These are phyloP conservation scores for Zonitis immaculata DNA, from an alignment of 2,888 invertebrate species.

Conservation along the genomic window DNA sequence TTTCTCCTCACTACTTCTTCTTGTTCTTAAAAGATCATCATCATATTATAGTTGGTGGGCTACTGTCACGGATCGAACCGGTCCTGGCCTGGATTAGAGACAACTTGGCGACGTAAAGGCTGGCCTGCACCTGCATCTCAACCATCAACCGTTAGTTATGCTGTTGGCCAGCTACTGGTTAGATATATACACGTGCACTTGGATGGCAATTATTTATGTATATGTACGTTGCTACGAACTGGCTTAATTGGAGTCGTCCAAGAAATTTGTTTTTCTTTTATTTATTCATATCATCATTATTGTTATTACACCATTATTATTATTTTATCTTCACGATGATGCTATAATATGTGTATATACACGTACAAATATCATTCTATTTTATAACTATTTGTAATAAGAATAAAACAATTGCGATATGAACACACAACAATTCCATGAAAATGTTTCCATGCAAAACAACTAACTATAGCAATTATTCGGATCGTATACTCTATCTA, in stretches of 20 bases:
- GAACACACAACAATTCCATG: background rate
- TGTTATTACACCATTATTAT: background rate
- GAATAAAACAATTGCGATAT: background rate
- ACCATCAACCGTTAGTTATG: slow-evolving; percentile 19
- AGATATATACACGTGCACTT: slow-evolving; percentile 21
- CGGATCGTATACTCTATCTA: background rate
- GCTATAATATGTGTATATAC: no score
- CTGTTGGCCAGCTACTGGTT: slow-evolving; percentile 19
- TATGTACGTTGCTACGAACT: slow-evolving; percentile 9
- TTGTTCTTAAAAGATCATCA: background rate
- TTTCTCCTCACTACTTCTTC: background rate
- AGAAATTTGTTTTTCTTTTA: slow-evolving; percentile 4
- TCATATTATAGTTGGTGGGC: background rate
- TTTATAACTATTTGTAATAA: background rate
- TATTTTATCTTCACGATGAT: background rate
- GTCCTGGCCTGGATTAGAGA: slow-evolving; percentile 1
- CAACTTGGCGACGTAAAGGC: slow-evolving; percentile 10
- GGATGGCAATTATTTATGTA: slow-evolving; percentile 16
- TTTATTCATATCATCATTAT: background rate
- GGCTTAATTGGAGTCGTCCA: slow-evolving; percentile 14
- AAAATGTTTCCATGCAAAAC: background rate
- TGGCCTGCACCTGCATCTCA: slow-evolving; percentile 20
- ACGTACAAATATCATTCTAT: background rate
- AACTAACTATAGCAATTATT: background rate
- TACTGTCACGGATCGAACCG: slow-evolving; percentile 2